Conservation (phyloP, 1,140 invertebrate species). For the Drosophila mayri region DNA sequence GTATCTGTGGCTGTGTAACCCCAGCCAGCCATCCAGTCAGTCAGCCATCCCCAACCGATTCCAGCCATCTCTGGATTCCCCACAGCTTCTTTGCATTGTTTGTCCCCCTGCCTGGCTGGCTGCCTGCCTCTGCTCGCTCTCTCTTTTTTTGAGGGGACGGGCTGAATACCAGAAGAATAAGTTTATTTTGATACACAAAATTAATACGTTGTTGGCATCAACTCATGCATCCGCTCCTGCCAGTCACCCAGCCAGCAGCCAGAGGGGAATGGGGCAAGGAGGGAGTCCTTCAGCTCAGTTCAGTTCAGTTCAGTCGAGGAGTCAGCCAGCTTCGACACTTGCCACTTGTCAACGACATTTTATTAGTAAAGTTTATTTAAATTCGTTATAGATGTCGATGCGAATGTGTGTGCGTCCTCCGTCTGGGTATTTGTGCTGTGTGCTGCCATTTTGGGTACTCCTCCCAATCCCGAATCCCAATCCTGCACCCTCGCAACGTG, state of each 20-base stretch:
- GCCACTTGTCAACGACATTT: slow-evolving; percentile 83
- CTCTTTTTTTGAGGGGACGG: slow-evolving; percentile 3
- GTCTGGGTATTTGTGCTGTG: slow-evolving; percentile 55
- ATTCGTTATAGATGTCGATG: slow-evolving; percentile 61
- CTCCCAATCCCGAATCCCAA: neutral
- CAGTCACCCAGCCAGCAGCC: slow-evolving; percentile 24
- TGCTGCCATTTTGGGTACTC: slow-evolving; percentile 47
- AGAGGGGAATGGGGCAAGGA: too few species aligned
- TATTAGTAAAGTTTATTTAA: slow-evolving; percentile 84
- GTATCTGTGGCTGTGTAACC: slow-evolving; percentile 34
- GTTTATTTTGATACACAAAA: slow-evolving; percentile 83
- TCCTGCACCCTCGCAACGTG: slow-evolving; percentile 24
- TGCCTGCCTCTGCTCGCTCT: neutral
- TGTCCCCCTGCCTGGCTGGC: slow-evolving; percentile 12
- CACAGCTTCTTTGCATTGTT: slow-evolving; percentile 44
- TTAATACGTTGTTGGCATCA: slow-evolving; percentile 82
- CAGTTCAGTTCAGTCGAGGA: slow-evolving; percentile 17
- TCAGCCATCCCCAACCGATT: neutral
- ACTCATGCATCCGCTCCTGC: slow-evolving; percentile 59
- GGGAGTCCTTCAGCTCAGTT: neutral
- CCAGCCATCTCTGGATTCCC: slow-evolving; percentile 21
- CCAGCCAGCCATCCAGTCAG: slow-evolving; percentile 10
- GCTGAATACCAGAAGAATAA: slow-evolving; percentile 68
- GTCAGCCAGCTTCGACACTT: slow-evolving; percentile 66
- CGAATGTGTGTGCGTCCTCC: slow-evolving; percentile 1